Evolutionary conservation across 2,888 invertebrate species (phyloP).

Genomic region (Brachypterus glaber): DNA sequence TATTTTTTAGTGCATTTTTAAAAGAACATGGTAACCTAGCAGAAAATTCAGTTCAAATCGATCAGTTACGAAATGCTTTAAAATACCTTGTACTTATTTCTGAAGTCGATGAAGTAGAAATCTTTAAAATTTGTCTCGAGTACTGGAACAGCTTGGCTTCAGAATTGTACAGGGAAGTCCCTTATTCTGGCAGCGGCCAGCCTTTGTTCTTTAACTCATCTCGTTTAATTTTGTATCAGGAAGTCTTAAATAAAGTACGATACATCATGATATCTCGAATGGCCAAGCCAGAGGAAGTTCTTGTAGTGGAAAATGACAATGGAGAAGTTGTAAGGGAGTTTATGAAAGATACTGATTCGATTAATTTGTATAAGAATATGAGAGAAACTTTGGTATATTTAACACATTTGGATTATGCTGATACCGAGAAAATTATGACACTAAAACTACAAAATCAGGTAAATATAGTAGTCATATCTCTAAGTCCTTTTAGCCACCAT

Average conservation of each 20-base stretch:
- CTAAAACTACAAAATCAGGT: constrained; percentile 97
- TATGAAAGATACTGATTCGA: constrained; percentile 99
- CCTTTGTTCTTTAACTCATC: constrained; percentile 30
- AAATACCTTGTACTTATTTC: constrained; percentile 86
- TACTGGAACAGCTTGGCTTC: constrained; percentile 95
- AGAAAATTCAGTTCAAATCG: constrained; percentile 67
- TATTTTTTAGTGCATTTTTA: constrained; percentile 93
- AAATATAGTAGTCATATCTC: too few relatives aligned
- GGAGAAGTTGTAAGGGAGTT: constrained; percentile 99
- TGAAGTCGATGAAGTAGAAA: constrained; percentile 98
- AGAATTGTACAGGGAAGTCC: constrained; percentile 80
- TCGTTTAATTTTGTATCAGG: constrained; percentile 57
- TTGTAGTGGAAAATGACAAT: constrained; percentile 99
- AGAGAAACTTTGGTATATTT: constrained; percentile 94
- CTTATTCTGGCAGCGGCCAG: constrained; percentile 31
- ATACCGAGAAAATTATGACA: constrained; percentile 98
- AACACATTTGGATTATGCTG: constrained; percentile 95
- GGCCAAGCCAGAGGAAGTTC: constrained; percentile 99
- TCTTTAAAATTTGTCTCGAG: constrained; percentile 98
- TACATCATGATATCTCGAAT: constrained; percentile 98
- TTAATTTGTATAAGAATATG: constrained; percentile 99
- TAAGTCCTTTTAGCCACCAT: too few relatives aligned
- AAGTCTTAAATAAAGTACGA: constrained; percentile 77
- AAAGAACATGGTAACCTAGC: constrained; percentile 88
- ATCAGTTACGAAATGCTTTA: constrained; percentile 68